Evolutionary conservation across 2,888 invertebrate genomes (phyloP).

Genomic region (Gnatocerus cornutus): DNA sequence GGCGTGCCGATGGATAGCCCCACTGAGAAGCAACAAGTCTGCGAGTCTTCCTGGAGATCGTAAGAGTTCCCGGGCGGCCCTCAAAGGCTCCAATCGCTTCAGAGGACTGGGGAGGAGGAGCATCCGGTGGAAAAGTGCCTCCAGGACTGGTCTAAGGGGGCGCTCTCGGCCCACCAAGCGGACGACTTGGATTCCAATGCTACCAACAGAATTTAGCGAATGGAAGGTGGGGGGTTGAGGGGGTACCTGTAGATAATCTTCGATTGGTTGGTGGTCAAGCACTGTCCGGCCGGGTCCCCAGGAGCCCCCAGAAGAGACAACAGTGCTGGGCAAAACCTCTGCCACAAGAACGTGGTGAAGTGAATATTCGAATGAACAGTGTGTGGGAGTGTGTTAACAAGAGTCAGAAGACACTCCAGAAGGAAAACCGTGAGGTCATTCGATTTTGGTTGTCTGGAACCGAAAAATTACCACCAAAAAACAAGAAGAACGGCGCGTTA

Average conservation of each 20-base stretch:
- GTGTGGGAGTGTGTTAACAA: conserved; percentile 88
- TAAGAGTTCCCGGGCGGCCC: conserved; percentile 87
- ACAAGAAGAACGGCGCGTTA: conserved; percentile 66
- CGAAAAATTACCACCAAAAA: conserved; percentile 18
- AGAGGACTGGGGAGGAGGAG: conserved; percentile 89
- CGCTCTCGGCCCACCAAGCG: conserved; percentile 91
- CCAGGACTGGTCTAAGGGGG: conserved; percentile 91
- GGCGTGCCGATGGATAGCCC: conserved; percentile 77
- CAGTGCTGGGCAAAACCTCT: conserved; percentile 92
- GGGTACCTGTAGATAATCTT: conserved; percentile 84
- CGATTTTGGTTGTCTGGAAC: conserved; percentile 75
- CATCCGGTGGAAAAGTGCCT: conserved; percentile 95
- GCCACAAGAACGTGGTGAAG: conserved; percentile 93
- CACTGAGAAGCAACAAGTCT: conserved; percentile 77
- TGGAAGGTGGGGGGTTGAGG: no score
- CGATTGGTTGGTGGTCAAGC: conserved; percentile 88
- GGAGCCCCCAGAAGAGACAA: conserved; percentile 92
- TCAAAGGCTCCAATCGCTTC: conserved; percentile 88
- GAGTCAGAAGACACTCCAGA: conserved; percentile 88
- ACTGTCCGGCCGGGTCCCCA: conserved; percentile 83
- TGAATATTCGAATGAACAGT: conserved; percentile 88
- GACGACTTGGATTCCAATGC: conserved; percentile 92
- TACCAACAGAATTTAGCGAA: conserved; percentile 58
- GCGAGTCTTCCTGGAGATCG: conserved; percentile 86
- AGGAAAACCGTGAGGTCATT: conserved; percentile 83